Evolutionary conservation across 2,113 vertebrate species (phyloP).

Genomic region (Colius striatus): DNA sequence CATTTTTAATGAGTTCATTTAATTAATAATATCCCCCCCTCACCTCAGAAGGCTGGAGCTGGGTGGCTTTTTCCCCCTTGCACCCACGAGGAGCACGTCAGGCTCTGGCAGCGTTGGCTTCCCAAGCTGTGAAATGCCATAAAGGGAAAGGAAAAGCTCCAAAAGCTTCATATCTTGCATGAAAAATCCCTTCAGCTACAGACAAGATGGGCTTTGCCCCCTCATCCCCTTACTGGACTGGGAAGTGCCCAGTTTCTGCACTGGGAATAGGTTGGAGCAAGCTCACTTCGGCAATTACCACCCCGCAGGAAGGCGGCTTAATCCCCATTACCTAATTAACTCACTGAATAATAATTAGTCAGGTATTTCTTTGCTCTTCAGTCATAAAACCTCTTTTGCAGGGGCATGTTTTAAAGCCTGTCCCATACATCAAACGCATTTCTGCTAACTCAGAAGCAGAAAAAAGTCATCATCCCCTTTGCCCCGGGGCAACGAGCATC

Average conservation of each 20-base stretch:
- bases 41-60: accelerated
- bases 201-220: neutral
- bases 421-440: neutral
- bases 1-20: accelerated
- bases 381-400: neutral
- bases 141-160: neutral
- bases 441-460: neutral
- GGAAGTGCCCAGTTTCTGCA: neutral
- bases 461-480: too few relatives aligned
- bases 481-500: neutral
- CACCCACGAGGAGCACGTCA: accelerated
- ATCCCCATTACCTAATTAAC: conserved; percentile 45
- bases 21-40: neutral
- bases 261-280: conserved; percentile 20
- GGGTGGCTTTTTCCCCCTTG: accelerated
- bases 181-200: neutral
- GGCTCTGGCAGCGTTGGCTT: neutral
- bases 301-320: conserved; percentile 7
- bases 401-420: neutral
- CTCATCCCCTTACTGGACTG: neutral
- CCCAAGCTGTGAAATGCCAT: neutral
- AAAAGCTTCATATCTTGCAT: neutral
- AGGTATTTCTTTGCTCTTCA: conserved; percentile 36
- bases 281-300: neutral
- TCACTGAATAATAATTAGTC: conserved; percentile 37